Base-by-base conservation (phyloP, 2,113 vertebrate species). In the Thryonomys swinderianus region DNA sequence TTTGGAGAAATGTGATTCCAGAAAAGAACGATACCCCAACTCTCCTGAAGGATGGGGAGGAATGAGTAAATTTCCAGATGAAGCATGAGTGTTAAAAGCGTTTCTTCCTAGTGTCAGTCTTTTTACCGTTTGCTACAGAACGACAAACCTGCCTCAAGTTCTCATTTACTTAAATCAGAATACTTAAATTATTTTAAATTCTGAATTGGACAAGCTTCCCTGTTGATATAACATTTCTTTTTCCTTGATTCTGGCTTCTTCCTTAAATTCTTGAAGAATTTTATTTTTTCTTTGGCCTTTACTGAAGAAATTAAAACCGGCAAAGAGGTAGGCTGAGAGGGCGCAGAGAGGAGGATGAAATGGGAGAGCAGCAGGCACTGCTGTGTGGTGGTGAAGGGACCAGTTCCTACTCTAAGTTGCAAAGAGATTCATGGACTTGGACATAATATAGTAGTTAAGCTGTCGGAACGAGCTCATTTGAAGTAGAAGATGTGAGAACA, bases 251-350 rank as follows among this genome's bases (percentile, higher is more conserved):
- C 71, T 74, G 30, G 10, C 42, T 87, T 55, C 16, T 67, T 74
- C 76, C n/a, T 37, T 88, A 71, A 90, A 92, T 96, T 85, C 18
- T 94, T 80, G 59, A 51, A 73, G 34, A 73, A 45, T 78, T 71
- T 71, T 95, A 37, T 96, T 62, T 78, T 57, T 69, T 40, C 34
- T 12, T 76, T 85, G 16, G 40, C 78, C 79, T 95, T 76, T 59
- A 51, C 30, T 87, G 18, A 81, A 86, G 74, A 91, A 69, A 59
- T 74, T 86, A 61, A 51, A 83, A 87, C 42, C 62, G 51, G 62
- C 69, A 64, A 59, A 69, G 55, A 86, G 45, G 57, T 67, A 13
- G 11, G 18, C 7, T 37, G 55, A 80, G 64, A n/a, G 66, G 40
- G 66, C 57, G 61, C 83, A 3, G 59, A 79, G 14, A 79, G 10